Base-by-base conservation (phyloP, 2,113 vertebrate genomes). In the Pseudorectes ferrugineus region DNA sequence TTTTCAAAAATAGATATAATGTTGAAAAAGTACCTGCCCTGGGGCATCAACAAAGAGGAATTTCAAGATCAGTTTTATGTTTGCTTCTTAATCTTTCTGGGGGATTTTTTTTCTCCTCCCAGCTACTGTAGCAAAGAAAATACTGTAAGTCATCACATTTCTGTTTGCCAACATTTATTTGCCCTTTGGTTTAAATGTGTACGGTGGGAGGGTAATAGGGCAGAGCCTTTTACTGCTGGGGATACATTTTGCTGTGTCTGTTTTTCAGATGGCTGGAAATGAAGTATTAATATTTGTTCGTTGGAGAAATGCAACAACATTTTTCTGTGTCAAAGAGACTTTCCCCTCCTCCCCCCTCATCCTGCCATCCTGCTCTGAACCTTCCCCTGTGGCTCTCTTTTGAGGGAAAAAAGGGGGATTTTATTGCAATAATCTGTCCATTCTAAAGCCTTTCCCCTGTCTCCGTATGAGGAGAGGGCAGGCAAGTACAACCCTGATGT, bases 21-120 rank as follows among this genome's bases (percentile, higher is more conserved):
- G 86, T 88, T 93, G 95, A 93, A 97, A 97, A 97, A 95, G 85
- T 93, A 85, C 61, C 68, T 97, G 96, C 95, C 98, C 97, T 82
- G 82, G 92, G 83, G 95, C 97, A 93, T 45, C 67, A 97, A 97
- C 97, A 97, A 97, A 98, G 95, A 97, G 92, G 94, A 97, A 97
- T 97, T 98, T 98, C 94, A 96, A 97, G 96, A 95, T 86, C 96
- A 96, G 95, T 97, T 98, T 97, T 97, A 95, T 97, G 97, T 97
- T 97, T 97, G 91, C 96, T 96, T 92, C 97, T 97, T 97, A 97
- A 97, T 98, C 96, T 97, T 97, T 97, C 96, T 67, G 48, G 51
- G 82, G 85, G 94, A 95, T 70, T 96, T 95, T 92, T 96, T 92
- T 96, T 90, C 88, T 95, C 94, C 96, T 96, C 57, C 86, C 80